These are phyloP conservation scores for Palaemon carinicauda DNA, from an alignment of 1,140 invertebrate genomes.

Conservation along the genomic window DNA sequence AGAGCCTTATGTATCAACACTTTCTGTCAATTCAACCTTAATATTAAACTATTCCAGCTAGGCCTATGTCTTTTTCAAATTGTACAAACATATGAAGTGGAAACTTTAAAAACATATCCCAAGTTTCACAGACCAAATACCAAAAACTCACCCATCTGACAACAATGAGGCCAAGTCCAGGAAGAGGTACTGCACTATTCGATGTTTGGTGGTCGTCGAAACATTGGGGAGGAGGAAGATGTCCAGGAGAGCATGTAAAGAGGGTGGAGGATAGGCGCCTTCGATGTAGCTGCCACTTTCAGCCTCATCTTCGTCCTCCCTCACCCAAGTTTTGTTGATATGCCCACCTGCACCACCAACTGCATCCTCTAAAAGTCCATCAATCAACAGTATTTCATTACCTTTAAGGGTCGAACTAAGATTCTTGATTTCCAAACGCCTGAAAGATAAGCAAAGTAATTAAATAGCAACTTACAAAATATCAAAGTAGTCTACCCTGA, in stretches of 20 bases:
- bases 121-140: not conserved
- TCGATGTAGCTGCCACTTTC: constrained; percentile 58
- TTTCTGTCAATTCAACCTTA: too few relatives aligned
- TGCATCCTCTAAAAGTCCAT: constrained; percentile 67
- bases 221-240: constrained; percentile 76
- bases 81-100: too few relatives aligned
- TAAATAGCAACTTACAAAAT: not conserved
- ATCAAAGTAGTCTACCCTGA: too few relatives aligned
- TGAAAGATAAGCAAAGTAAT: constrained; percentile 58
- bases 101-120: too few relatives aligned
- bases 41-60: too few relatives aligned
- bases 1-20: too few relatives aligned
- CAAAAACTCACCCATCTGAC: constrained; percentile 65
- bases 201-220: constrained; percentile 74
- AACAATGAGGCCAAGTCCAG: constrained; percentile 78
- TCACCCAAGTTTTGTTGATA: constrained; percentile 7
- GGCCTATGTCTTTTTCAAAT: too few relatives aligned
- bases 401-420: constrained; percentile 57
- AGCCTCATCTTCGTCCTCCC: constrained; percentile 75
- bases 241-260: constrained; percentile 77
- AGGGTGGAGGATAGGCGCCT: constrained; percentile 82
- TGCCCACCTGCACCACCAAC: constrained; percentile 44
- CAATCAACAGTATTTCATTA: constrained; percentile 68
- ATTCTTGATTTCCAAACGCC: constrained; percentile 61
- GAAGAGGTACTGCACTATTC: constrained; percentile 80